Evolutionary conservation across 2,797 vertebrate genomes (phyloP), one percentile per base, ranked within the genome.

Genomic region (Taenioides sp.): DNA sequence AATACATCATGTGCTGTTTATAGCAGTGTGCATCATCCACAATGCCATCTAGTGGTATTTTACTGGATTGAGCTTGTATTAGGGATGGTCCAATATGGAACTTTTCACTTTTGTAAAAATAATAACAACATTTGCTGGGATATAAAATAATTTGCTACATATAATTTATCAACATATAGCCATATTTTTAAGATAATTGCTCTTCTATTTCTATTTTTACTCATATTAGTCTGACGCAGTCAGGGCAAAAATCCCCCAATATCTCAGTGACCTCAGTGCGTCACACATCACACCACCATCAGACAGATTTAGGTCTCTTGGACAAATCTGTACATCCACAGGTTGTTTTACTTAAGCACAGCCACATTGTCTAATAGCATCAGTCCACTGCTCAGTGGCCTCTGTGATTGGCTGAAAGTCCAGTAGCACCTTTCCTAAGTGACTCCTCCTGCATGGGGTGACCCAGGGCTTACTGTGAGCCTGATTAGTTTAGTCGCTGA

Each of bases 371-470:
- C 80, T 82, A 89, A 81, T 91, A 23, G 75, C 71, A 61, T 77
- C 55, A 70, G 59, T 18, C 67, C 69, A 37, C 61, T 34, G 43
- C 49, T 72, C 37, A 59, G 37, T 37, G 11, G 70, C 22, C 61
- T 40, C 62, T 66, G 34, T 43, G 82, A 94, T 92, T 93, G 88
- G 92, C 68, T 55, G 68, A 66, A 34, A 66, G 20, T 18, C 37
- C 59, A 67, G 69, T 20, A 73, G 71, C 74, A 75, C 69, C 54
- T 79, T 84, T 87, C 72, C 81, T 67, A 81, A 69, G 55, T 64
- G 72, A 84, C 73, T 72, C 89, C 87, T 84, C 90, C 89, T 83
- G 88, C 83, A 92, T 93, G 86, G 82, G 90, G 91, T 92, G 92
- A 95, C 83, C 43, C 71, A 31, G 75, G 71, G 84, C 80, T 91